A percentile compares a stretch with the other conserved stretches of the same genome.
Evolutionary conservation across 2,888 invertebrate genomes (phyloP).

Genomic region (Aspidiotus rigidus): DNA sequence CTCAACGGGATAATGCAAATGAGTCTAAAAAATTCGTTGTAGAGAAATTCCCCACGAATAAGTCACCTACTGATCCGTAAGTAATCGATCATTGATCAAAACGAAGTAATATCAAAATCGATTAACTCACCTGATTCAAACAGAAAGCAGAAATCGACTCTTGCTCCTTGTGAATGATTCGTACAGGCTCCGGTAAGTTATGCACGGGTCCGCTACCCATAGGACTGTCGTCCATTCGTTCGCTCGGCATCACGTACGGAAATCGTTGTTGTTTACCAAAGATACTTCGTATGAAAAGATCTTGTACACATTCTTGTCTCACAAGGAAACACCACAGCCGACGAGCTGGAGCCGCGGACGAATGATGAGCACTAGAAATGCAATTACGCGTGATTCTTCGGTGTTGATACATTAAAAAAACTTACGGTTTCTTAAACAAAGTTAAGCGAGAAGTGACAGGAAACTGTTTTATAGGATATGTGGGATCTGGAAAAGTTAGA

Average conservation of each 20-base stretch:
- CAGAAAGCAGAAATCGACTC: conserved; percentile 97
- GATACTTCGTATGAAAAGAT: conserved; percentile 89
- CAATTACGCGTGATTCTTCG: too few relatives aligned
- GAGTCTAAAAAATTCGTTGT: too few relatives aligned
- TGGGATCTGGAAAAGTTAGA: too few relatives aligned
- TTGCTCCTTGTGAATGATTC: conserved; percentile 97
- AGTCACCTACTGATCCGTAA: too few relatives aligned
- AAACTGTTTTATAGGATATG: too few relatives aligned
- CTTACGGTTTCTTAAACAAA: too few relatives aligned
- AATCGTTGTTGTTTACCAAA: conserved; percentile 58
- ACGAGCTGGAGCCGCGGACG: conserved; percentile 63
- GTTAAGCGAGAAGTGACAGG: too few relatives aligned
- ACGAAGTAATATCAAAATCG: too few relatives aligned
- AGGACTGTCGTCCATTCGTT: conserved; percentile 35
- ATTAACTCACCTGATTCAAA: conserved; percentile 68
- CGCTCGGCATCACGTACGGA: conserved; percentile 22
- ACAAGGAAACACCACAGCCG: conserved; percentile 90
- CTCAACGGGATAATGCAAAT: too few relatives aligned
- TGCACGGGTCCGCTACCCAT: conserved; percentile 30
- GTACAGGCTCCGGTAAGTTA: conserved; percentile 65
- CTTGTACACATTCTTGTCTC: conserved; percentile 82
- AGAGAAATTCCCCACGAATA: too few relatives aligned
- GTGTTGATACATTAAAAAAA: too few relatives aligned
- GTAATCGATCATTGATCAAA: too few relatives aligned
- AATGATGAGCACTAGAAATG: conserved; percentile 50